Base-by-base conservation (phyloP, 2,888 invertebrate species). In the Myopa tessellatipennis region DNA sequence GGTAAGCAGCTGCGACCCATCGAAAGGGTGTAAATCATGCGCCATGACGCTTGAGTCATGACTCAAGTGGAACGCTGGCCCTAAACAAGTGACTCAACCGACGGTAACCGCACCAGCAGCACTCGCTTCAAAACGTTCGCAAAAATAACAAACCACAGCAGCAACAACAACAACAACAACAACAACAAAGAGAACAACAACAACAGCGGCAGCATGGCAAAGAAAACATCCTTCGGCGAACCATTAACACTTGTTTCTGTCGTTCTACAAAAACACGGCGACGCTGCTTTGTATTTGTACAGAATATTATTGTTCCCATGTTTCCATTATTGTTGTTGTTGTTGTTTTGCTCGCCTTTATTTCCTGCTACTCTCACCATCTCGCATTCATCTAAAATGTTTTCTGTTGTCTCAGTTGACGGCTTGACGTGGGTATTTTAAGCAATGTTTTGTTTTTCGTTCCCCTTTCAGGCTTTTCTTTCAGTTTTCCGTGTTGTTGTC, bases 191-290 rank as follows among this genome's bases (percentile, higher is more conserved):
- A 34, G 6, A 71, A 26, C 40, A 72, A 26, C 58, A 50, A 18
- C 38, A 52, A 26, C 50, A 61, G 18, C 52, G 63, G 18, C 18
- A 10, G 60, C 74, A 18, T 14, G 10, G n/a, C 67, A 40, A 73
- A 58, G 58, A 71, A 71, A 63, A 73, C 63, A 38, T 63, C 73
- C 73, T 73, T 26, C 75, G 68, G 75, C 69, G 18, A 18, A 55
- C 52, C 74, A 61, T 74, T 58, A 38, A 75, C 75, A 75, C 75
- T 75, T 75, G 74, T 75, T 75, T 68, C 75, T 61, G 75, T 75
- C 75, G 36, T 58, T n/a, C 61, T 63, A 67, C 63, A 74, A 18
- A 72, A 45, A 40, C 73, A 61, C 58, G 61, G 16, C 10, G 26
- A 7, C 38, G 74, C 38, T 14, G 50, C 67, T 26, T 74, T 68